phyloP scores from a whole-genome alignment of 2,797 vertebrate species.

The Numenius phaeopus region DNA sequence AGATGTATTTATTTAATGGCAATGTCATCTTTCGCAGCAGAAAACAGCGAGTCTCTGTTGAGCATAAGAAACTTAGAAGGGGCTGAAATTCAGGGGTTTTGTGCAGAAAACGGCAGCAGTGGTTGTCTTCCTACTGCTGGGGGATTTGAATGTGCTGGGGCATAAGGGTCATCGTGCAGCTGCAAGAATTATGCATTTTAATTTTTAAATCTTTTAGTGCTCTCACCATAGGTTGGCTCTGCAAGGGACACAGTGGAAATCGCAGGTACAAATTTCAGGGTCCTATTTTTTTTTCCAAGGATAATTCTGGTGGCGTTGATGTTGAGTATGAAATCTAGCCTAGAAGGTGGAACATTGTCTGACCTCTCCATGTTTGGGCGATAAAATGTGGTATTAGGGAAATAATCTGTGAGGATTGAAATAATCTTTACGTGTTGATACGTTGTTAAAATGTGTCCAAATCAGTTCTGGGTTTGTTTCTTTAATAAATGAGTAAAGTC shows the following conservation, averaged over 20 bases:
- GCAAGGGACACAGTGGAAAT: not conserved
- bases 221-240: not conserved
- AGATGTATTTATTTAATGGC: not conserved
- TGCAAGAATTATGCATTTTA: not conserved
- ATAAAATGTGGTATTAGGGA: not conserved
- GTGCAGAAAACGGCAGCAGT: not conserved
- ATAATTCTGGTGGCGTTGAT: not conserved
- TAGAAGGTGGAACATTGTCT: not conserved
- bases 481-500: not conserved
- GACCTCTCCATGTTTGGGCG: not conserved
- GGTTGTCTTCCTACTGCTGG: not conserved
- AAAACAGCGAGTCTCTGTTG: slow-evolving; percentile 21
- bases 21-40: slow-evolving; percentile 3
- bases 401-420: slow-evolving; percentile 4
- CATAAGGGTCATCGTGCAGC: not conserved
- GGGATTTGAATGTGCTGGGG: not conserved
- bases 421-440: not conserved
- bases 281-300: not conserved
- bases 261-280: not conserved
- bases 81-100: not conserved
- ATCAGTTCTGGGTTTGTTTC: not conserved
- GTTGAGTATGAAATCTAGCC: not conserved
- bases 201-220: not conserved
- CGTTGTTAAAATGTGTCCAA: not conserved
- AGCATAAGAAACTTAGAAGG: not conserved